Evolutionary conservation across 2,113 vertebrate genomes (phyloP).

Genomic region (Ardeotis arabs): DNA sequence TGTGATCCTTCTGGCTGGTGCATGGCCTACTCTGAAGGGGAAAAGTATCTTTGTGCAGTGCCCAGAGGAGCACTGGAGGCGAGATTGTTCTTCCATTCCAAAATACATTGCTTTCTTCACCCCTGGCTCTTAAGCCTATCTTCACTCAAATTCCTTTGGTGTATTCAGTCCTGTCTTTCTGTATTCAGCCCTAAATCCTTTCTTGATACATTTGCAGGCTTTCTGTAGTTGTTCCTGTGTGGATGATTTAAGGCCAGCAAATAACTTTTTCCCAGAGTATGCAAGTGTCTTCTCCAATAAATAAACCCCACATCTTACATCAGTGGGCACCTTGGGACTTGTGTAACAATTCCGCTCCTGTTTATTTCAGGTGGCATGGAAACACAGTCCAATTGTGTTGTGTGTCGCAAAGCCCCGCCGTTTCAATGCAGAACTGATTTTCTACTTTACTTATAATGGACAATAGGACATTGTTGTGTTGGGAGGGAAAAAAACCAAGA

Average conservation of each 20-base stretch:
- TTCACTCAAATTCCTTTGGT: not conserved
- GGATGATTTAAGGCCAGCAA: slow-evolving; percentile 37
- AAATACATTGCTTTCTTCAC: not conserved
- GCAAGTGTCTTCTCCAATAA: slow-evolving; percentile 59
- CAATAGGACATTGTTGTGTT: not conserved
- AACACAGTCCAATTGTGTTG: not conserved
- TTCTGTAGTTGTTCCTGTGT: not conserved
- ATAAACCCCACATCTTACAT: slow-evolving; percentile 1
- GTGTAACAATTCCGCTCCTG: not conserved
- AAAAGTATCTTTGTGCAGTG: not conserved
- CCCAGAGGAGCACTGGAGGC: not conserved
- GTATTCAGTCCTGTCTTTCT: not conserved
- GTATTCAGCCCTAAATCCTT: not conserved
- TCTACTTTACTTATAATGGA: slow-evolving; percentile 26
- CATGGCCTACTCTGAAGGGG: not conserved
- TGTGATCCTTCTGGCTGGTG: not conserved
- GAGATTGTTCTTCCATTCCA: not conserved
- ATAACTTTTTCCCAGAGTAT: slow-evolving; percentile 2
- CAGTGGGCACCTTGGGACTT: not conserved
- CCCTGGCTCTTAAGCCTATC: not conserved
- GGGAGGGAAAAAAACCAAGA: not conserved
- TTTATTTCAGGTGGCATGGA: not conserved
- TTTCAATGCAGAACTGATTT: slow-evolving; percentile 18
- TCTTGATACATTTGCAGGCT: not conserved
- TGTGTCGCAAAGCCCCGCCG: not conserved